Base-by-base conservation (phyloP, 2,888 invertebrate species). In the Coelopa pilipes region DNA sequence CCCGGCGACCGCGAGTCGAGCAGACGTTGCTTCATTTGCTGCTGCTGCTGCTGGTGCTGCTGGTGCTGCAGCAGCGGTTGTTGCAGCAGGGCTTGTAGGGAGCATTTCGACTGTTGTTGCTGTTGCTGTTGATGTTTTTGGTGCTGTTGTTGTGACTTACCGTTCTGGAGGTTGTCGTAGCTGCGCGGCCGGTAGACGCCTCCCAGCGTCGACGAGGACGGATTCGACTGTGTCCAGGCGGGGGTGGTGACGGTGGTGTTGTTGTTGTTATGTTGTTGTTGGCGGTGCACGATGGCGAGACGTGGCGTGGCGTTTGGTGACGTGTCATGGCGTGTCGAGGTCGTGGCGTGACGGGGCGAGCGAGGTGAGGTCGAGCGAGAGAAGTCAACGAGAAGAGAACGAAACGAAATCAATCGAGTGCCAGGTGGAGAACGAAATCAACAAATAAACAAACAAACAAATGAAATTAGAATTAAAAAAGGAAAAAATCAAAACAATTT, bases 161-260 rank as follows among this genome's bases (percentile, higher is more conserved):
- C 88, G 79, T 88, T 88, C 82, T 88, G 87, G 77, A 88, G 85
- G 82, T 87, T 87, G 79, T 88, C 88, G 78, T 88, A 88, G 81
- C 88, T 88, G 80, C 87, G 87, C 81, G 83, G 86, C 73, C 84
- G 81, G 81, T 86, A 84, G 76, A 83, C 82, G 71, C 85, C 87
- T 77, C 79, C 80, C 75, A 79, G 76, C 17, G 77, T 77, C 78
- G 87, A 86, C 77, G 86, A 82, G 78, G 85, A 84, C 77, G 86
- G 84, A 82, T 86, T 87, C 74, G 87, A 85, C 87, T 87, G 80
- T 19, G n/a, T 73, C 67, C 9, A 15, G 49, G 62, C 19, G 46
- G 75, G 76, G 59, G 76, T 76, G 60, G n/a, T 57, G 57, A 17
- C 17, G 63, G 53, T 53, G 60, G 12, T 65, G 74, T 73, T 60